phyloP scores from a whole-genome alignment of 1,140 invertebrate genomes.

The Heliothis virescens region DNA sequence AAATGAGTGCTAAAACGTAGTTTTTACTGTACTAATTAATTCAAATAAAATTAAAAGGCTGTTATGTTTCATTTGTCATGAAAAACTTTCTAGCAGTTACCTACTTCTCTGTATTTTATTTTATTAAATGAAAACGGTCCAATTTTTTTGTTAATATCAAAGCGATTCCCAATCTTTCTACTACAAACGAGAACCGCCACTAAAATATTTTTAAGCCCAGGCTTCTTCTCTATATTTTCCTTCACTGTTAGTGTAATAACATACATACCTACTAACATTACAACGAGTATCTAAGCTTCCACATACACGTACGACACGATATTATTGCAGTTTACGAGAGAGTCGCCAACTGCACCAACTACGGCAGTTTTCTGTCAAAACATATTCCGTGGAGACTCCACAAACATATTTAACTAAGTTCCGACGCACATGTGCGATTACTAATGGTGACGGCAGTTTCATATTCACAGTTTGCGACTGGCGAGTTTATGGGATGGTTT shows the following conservation, averaged over 20 bases:
- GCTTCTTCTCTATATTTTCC: too few relatives aligned
- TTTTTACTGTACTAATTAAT: too few relatives aligned
- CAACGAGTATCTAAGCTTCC: neutral
- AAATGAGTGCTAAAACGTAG: neutral
- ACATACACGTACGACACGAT: constrained; percentile 7
- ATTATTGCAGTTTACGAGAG: constrained; percentile 28
- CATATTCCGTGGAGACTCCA: constrained; percentile 4
- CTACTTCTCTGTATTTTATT: too few relatives aligned
- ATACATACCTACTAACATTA: neutral
- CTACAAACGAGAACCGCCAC: too few relatives aligned
- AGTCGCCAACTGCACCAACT: constrained; percentile 18
- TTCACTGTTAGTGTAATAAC: too few relatives aligned
- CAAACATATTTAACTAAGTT: constrained; percentile 38
- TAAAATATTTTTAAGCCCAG: too few relatives aligned
- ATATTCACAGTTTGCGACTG: constrained; percentile 20
- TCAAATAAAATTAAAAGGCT: too few relatives aligned
- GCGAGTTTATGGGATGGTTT: neutral
- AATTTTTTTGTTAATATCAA: too few relatives aligned
- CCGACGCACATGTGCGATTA: constrained; percentile 23
- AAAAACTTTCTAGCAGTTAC: too few relatives aligned
- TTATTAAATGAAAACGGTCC: too few relatives aligned
- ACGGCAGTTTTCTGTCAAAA: constrained; percentile 34
- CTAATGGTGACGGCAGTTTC: constrained; percentile 32
- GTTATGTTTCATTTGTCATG: too few relatives aligned
- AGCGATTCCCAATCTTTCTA: too few relatives aligned